Evolutionary conservation across 2,888 invertebrate genomes (phyloP).

Genomic region (Anthophora plumipes): DNA sequence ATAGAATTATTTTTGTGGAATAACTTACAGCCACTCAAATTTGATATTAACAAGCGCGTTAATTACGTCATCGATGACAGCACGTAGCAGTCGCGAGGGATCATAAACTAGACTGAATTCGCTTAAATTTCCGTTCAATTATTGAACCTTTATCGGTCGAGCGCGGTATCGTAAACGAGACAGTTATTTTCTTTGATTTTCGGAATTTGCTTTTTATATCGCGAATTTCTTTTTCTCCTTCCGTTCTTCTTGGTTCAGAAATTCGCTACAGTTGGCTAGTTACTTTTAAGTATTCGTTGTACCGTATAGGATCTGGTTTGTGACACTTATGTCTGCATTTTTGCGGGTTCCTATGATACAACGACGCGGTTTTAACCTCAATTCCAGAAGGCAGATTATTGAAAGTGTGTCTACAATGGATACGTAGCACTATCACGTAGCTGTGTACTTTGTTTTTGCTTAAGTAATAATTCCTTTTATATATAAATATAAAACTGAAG

Average conservation of each 20-base stretch:
- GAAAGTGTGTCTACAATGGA: background rate
- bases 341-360: conserved; percentile 67
- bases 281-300: conserved; percentile 60
- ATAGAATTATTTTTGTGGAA: background rate
- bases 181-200: background rate
- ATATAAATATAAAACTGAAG: no score
- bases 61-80: conserved; percentile 49
- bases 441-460: background rate
- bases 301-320: conserved; percentile 37
- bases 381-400: conserved; percentile 39
- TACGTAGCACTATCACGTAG: background rate
- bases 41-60: conserved; percentile 1
- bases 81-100: background rate
- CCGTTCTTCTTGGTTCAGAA: background rate
- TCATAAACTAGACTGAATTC: background rate
- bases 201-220: no score
- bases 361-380: conserved; percentile 67
- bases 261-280: background rate
- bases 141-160: background rate
- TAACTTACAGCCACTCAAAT: background rate
- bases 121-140: background rate
- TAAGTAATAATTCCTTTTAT: background rate
- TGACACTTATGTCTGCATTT: conserved; percentile 54
- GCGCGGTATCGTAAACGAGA: background rate
- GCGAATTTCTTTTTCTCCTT: background rate